Evolutionary conservation across 2,797 vertebrate species (phyloP), one percentile per base, ranked within the genome.

Genomic region (Acomys russatus): DNA sequence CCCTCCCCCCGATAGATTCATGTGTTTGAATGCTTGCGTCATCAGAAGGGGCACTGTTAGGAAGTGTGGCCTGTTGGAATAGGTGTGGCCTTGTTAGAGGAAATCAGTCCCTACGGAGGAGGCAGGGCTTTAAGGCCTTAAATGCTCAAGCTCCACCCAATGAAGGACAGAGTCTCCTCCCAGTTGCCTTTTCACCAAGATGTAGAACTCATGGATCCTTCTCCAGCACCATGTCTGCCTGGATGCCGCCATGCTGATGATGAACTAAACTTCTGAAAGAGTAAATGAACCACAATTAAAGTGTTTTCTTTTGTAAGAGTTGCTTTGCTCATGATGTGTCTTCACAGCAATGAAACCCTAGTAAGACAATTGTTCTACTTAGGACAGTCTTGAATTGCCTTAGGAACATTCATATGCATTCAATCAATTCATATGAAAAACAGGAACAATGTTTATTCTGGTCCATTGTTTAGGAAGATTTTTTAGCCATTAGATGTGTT

Each of bases 381-480:
- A 92, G 87, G 80, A 94, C 74, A 92, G 87, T 85, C 83, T 94
- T 38, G 70, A 92, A 91, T 56, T 91, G 73, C 70, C 82, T 97
- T 79, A 95, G 74, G 90, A 91, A 88, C 70, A 88, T 33, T 91
- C 5, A 95, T 96, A 94, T 96, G 35, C 61, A 94, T 91, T 49
- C 35, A 97, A 90, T 9, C 59, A 90, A 95, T 92, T 95, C 80
- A 88, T 74, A 97, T 94, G 92, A 76, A 98, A 96, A 96, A 94
- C 80, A 87, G 66, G 33, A 89, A 90, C 92, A 49, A 94, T 96
- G 74, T 91, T 95, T 94, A 95, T 95, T 85, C 82, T 80, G 49
- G 23, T 10, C 54, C 30, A 96, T 92, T 92, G 64, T 93, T 91
- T 70, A 20, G 68, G 56, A 94, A 95, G 77, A 92, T 93, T 95